These are phyloP conservation scores for Apantesis nais DNA, from an alignment of 2,888 invertebrate species.

Conservation along the genomic window DNA sequence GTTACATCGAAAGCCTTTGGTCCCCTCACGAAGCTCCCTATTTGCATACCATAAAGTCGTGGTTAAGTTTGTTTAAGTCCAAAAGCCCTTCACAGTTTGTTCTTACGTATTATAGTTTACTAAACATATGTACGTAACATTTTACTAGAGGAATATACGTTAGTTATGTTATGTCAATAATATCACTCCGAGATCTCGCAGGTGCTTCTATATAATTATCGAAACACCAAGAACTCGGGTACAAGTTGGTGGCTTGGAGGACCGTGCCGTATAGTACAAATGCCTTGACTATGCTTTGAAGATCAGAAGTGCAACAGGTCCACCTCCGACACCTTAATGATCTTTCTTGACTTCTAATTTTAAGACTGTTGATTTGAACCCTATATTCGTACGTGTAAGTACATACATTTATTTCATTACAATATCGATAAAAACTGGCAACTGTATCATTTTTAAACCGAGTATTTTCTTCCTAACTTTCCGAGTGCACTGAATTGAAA, in stretches of 20 bases:
- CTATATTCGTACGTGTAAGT: neutral
- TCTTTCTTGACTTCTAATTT: neutral
- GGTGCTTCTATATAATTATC: neutral
- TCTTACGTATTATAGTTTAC: conserved; percentile 15
- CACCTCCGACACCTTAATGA: too few species aligned
- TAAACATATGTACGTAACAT: neutral
- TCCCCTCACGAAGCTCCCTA: conserved; percentile 48
- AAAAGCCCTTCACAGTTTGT: conserved; percentile 67
- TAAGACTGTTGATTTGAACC: neutral
- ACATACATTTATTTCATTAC: neutral
- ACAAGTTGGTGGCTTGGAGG: too few species aligned
- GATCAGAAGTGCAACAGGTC: neutral
- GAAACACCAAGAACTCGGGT: neutral
- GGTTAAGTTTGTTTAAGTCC: conserved; percentile 73
- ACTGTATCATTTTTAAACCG: conserved; percentile 52
- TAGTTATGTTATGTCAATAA: neutral
- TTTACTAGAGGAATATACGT: neutral
- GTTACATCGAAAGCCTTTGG: conserved; percentile 49
- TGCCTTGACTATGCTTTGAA: neutral
- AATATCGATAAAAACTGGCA: conserved; percentile 31
- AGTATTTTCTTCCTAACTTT: conserved; percentile 67
- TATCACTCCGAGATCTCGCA: neutral
- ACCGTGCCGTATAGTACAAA: neutral
- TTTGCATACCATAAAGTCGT: conserved; percentile 69
- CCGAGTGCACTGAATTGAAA: conserved; percentile 78